These are phyloP conservation scores for Leucophora obtusa DNA, from an alignment of 2,888 invertebrate species.

Conservation along the genomic window DNA sequence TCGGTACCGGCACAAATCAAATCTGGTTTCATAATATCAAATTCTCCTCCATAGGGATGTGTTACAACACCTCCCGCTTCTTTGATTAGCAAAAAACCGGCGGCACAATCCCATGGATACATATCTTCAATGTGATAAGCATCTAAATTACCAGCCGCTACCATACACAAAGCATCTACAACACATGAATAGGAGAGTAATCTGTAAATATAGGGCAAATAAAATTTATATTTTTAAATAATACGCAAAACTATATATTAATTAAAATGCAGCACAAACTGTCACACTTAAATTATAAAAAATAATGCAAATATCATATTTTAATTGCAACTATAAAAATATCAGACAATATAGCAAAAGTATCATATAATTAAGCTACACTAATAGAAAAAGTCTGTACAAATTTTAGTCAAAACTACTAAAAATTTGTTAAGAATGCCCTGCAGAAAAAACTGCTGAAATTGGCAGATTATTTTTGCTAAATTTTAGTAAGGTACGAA, in stretches of 20 bases:
- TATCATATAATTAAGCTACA: no score
- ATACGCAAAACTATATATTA: no score
- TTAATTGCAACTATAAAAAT: constrained; percentile 2
- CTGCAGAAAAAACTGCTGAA: no score
- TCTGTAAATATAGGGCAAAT: constrained; percentile 63
- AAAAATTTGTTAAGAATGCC: no score
- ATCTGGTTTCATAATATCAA: constrained; percentile 81
- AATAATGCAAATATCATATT: neutral
- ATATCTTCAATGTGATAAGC: constrained; percentile 85
- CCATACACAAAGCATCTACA: constrained; percentile 84
- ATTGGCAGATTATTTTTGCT: no score
- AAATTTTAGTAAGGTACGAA: no score
- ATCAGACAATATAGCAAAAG: neutral
- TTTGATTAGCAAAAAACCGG: constrained; percentile 84
- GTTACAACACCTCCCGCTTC: constrained; percentile 88
- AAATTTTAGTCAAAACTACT: no score
- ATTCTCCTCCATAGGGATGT: constrained; percentile 82
- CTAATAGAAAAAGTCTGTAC: no score
- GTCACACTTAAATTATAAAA: neutral
- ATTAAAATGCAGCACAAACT: neutral
- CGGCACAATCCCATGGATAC: constrained; percentile 89
- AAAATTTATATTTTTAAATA: neutral
- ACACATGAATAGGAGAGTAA: constrained; percentile 84
- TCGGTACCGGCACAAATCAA: constrained; percentile 80
- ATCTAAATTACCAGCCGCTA: constrained; percentile 85